These are phyloP conservation scores for Zaprionus vittiger DNA, from an alignment of 1,140 invertebrate genomes.

Conservation along the genomic window DNA sequence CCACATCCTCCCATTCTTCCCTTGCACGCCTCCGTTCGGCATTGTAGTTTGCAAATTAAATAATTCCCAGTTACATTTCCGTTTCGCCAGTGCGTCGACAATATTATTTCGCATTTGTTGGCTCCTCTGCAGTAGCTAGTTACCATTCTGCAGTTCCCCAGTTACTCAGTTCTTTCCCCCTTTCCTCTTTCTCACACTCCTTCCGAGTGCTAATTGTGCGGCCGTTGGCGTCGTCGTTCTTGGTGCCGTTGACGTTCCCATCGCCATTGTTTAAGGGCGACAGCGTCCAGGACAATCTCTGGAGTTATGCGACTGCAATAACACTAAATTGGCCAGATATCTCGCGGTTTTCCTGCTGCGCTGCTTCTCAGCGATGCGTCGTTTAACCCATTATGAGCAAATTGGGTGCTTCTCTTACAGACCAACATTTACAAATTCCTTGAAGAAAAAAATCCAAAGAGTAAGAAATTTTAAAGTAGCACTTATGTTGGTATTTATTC, in stretches of 20 bases:
- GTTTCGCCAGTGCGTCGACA: conserved; percentile 71
- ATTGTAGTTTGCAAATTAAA: conserved; percentile 82
- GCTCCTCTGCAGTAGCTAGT: conserved; percentile 18
- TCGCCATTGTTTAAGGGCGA: conserved; percentile 62
- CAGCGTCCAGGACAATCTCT: conserved; percentile 73
- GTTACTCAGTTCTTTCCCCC: not conserved
- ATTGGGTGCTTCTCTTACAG: not conserved
- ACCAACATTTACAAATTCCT: too few species aligned
- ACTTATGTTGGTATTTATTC: too few species aligned
- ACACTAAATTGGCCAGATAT: conserved; percentile 81
- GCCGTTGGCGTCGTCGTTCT: conserved; percentile 61
- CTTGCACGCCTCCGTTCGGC: conserved; percentile 33
- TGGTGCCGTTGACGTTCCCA: conserved; percentile 18
- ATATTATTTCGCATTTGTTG: conserved; percentile 75
- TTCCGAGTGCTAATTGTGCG: conserved; percentile 80
- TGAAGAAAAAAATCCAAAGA: too few species aligned
- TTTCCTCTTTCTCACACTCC: not conserved
- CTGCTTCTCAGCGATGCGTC: conserved; percentile 44
- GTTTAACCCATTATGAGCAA: conserved; percentile 59
- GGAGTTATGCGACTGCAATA: conserved; percentile 81
- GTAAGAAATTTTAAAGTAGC: too few species aligned
- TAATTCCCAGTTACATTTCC: conserved; percentile 82
- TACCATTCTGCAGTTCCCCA: conserved; percentile 17
- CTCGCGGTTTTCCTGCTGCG: conserved; percentile 69
- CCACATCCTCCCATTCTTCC: conserved; percentile 4